These are phyloP conservation scores for Argynnis bischoffii DNA, from an alignment of 2,888 invertebrate genomes.

Conservation along the genomic window DNA sequence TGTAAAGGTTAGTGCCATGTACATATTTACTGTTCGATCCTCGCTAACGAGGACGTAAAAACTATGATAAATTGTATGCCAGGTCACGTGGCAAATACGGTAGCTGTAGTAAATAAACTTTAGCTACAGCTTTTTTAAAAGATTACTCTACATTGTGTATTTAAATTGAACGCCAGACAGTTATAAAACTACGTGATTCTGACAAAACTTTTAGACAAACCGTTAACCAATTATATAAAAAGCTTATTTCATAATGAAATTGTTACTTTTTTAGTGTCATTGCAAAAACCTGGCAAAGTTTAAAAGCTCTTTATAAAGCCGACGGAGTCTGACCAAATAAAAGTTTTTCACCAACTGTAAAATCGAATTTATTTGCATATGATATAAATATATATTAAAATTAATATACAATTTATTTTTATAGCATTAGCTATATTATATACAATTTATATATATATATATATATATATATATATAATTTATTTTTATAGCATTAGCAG, in stretches of 20 bases:
- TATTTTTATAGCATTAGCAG: not conserved
- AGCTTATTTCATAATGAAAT: constrained; percentile 1
- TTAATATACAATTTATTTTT: not conserved
- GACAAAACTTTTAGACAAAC: not conserved
- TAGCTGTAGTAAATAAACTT: not conserved
- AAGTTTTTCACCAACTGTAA: constrained; percentile 13
- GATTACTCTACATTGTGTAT: not conserved
- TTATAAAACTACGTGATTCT: constrained; percentile 8
- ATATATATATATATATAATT: not conserved
- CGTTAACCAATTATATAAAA: constrained; percentile 16
- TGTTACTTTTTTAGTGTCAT: constrained; percentile 9
- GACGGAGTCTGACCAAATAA: not conserved
- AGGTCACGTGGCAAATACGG: constrained; percentile 3
- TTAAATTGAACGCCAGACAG: not conserved
- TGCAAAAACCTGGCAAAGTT: constrained; percentile 8
- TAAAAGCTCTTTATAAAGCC: not conserved
- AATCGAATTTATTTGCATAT: constrained; percentile 13
- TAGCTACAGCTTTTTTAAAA: not conserved
- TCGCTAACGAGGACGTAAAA: constrained; percentile 13
- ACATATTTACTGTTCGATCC: constrained; percentile 3
- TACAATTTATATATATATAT: too few species aligned
- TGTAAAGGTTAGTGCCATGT: not conserved
- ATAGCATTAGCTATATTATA: too few species aligned
- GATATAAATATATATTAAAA: too few species aligned
- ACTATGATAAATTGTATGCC: constrained; percentile 1